A percentile compares a stretch with the other conserved stretches of the same genome.
Evolutionary conservation across 2,113 vertebrate genomes (phyloP).

Genomic region (Embiotoca jacksoni): DNA sequence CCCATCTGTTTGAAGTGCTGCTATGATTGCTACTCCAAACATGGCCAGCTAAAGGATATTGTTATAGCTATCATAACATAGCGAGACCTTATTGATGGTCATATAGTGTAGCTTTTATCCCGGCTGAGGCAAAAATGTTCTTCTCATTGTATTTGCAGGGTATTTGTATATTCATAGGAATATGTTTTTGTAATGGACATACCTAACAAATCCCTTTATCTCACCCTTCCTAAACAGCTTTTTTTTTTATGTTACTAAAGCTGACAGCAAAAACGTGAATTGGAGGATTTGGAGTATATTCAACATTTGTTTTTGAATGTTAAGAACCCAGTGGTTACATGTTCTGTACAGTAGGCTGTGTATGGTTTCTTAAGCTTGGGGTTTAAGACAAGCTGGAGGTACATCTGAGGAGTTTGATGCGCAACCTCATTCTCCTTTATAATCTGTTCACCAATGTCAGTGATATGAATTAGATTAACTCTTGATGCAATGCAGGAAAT

Average conservation of each 20-base stretch:
- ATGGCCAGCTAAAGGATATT: slow-evolving; percentile 31
- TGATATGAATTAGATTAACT: slow-evolving; percentile 60
- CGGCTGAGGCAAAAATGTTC: slow-evolving; percentile 46
- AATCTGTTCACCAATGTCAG: slow-evolving; percentile 51
- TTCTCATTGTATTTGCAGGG: slow-evolving; percentile 38
- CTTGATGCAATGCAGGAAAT: slow-evolving; percentile 36
- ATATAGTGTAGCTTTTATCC: slow-evolving; percentile 54
- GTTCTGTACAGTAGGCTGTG: neutral
- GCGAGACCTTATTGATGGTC: slow-evolving; percentile 38
- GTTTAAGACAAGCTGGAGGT: slow-evolving; percentile 12
- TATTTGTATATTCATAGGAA: slow-evolving; percentile 66
- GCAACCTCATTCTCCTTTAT: slow-evolving; percentile 37
- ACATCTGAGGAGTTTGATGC: slow-evolving; percentile 24
- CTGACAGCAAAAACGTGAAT: slow-evolving; percentile 17
- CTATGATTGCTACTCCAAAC: slow-evolving; percentile 63
- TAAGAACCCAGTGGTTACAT: neutral
- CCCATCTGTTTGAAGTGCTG: slow-evolving; percentile 63
- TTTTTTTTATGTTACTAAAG: slow-evolving; percentile 32
- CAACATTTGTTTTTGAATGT: slow-evolving; percentile 29
- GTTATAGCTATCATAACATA: slow-evolving; percentile 55
- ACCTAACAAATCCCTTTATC: slow-evolving; percentile 49
- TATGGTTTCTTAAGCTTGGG: neutral
- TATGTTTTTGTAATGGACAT: slow-evolving; percentile 55
- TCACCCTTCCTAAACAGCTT: slow-evolving; percentile 30
- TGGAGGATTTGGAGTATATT: slow-evolving; percentile 30